Evolutionary conservation across 2,888 invertebrate genomes (phyloP).

Genomic region (Dendrolimus pini): DNA sequence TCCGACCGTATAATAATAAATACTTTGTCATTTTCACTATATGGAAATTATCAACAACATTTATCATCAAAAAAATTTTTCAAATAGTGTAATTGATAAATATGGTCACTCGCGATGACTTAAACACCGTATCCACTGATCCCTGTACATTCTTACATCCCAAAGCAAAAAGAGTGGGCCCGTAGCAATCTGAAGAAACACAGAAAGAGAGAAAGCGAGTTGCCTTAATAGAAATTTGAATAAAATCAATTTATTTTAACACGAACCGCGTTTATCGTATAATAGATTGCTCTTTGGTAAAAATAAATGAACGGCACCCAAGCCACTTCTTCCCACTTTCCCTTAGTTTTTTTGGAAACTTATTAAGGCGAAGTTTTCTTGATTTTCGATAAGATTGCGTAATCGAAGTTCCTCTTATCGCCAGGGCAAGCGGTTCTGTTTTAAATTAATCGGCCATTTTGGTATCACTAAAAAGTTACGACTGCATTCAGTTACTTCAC

Average conservation of each 20-base stretch:
- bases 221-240: conserved; percentile 71
- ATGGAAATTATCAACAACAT: no score
- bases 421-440: neutral
- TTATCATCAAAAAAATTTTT: no score
- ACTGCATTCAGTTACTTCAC: no score
- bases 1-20: no score
- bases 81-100: no score
- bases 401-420: neutral
- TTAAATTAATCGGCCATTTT: neutral
- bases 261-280: conserved; percentile 61
- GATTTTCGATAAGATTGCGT: conserved; percentile 1
- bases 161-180: conserved; percentile 27
- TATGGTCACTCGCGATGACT: no score
- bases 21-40: no score
- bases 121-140: conserved; percentile 4
- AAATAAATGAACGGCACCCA: conserved; percentile 39
- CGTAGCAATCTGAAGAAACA: conserved; percentile 65
- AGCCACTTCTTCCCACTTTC: neutral
- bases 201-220: conserved; percentile 47
- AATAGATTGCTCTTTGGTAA: conserved; percentile 58
- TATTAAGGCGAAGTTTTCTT: conserved; percentile 11
- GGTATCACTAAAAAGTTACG: no score
- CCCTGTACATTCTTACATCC: conserved; percentile 14
- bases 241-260: conserved; percentile 75
- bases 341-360: conserved; percentile 8